These are phyloP conservation scores for Dasypus novemcinctus DNA, from an alignment of 2,113 vertebrate species.

Conservation along the genomic window DNA sequence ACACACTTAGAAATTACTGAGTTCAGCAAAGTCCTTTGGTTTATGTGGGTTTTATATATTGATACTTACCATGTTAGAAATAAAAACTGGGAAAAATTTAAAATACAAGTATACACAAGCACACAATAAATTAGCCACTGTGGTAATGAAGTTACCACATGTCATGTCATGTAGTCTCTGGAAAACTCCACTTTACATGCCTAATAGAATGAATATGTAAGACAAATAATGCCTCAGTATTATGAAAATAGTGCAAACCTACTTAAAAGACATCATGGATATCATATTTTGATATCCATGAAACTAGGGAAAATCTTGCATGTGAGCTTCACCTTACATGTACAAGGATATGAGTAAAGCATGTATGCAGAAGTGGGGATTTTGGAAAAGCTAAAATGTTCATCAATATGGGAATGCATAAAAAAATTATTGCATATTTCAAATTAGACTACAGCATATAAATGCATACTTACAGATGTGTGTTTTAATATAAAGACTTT, in stretches of 20 bases:
- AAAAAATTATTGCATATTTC: neutral
- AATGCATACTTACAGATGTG: neutral
- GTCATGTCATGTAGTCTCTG: neutral
- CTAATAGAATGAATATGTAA: neutral
- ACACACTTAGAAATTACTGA: neutral
- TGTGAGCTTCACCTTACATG: neutral
- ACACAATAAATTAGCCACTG: neutral
- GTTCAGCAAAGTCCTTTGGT: neutral
- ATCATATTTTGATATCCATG: neutral
- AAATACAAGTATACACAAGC: neutral
- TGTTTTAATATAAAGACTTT: neutral
- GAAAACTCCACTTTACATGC: neutral
- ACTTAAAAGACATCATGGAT: neutral
- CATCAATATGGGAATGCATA: neutral
- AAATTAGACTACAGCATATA: neutral
- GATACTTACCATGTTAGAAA: neutral
- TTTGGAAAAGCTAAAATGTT: neutral
- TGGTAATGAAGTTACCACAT: neutral
- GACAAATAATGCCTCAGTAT: neutral
- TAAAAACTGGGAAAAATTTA: neutral
- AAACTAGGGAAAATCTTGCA: neutral
- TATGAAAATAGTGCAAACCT: neutral
- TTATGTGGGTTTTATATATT: neutral
- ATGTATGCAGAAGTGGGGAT: neutral
- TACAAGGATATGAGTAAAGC: neutral